These are phyloP conservation scores for Tenrec ecaudatus DNA, from an alignment of 2,113 vertebrate genomes.

Conservation along the genomic window DNA sequence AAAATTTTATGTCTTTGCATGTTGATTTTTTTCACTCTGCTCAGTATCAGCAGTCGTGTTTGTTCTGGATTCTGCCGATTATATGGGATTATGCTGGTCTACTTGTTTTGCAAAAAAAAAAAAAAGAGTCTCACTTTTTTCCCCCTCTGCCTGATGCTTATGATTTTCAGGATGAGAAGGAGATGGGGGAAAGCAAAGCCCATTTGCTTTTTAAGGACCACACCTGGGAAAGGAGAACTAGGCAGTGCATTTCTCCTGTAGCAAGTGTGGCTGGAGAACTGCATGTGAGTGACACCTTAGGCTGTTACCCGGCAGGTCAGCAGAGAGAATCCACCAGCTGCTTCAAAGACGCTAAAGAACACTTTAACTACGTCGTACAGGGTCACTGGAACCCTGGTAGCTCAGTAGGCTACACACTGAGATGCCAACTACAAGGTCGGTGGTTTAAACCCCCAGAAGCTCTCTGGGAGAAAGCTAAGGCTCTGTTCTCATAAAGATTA, in stretches of 20 bases:
- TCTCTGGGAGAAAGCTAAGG: too few relatives aligned
- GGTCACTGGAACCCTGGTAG: too few relatives aligned
- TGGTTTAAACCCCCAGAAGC: too few relatives aligned
- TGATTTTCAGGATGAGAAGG: background rate
- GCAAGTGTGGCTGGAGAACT: too few relatives aligned
- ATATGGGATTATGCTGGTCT: background rate
- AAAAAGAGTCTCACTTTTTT: background rate
- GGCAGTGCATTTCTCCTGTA: background rate
- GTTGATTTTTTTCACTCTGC: background rate
- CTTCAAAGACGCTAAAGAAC: too few relatives aligned
- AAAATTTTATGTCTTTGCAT: background rate
- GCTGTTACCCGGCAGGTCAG: too few relatives aligned
- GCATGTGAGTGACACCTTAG: background rate
- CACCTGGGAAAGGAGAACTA: background rate
- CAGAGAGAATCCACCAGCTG: too few relatives aligned
- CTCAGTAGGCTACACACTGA: too few relatives aligned
- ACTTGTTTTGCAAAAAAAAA: background rate
- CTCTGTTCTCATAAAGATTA: too few relatives aligned
- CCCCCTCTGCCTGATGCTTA: background rate
- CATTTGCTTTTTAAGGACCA: constrained; percentile 27
- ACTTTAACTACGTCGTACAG: too few relatives aligned
- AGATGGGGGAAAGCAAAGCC: background rate
- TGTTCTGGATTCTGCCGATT: background rate
- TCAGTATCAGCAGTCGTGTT: background rate
- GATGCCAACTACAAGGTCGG: too few relatives aligned